These are phyloP conservation scores for Tetragonula carbonaria DNA, from an alignment of 2,888 invertebrate genomes.

Conservation along the genomic window DNA sequence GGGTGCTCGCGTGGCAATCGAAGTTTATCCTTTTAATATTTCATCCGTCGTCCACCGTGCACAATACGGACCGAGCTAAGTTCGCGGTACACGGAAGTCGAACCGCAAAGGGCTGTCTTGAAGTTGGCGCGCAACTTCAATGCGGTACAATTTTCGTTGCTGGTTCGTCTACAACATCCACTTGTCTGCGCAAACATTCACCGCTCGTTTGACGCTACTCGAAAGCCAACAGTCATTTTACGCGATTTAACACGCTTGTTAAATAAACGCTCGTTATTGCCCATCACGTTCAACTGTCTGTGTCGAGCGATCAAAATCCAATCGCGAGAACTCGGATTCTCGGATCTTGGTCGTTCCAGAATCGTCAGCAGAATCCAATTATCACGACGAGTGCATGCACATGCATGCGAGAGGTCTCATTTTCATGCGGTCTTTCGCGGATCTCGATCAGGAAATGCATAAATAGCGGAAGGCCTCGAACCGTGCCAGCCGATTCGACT, in stretches of 20 bases:
- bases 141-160: constrained; percentile 13
- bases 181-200: too few species aligned
- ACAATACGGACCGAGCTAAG: constrained; percentile 4
- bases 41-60: neutral
- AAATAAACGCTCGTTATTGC: neutral
- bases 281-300: neutral
- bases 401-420: neutral
- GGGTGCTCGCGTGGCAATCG: neutral
- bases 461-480: constrained; percentile 24
- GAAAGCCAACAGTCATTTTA: constrained; percentile 24
- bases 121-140: constrained; percentile 22
- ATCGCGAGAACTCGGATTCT: neutral
- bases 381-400: neutral
- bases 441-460: constrained; percentile 6
- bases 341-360: neutral
- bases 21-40: neutral
- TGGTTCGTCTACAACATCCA: constrained; percentile 3
- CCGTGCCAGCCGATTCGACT: constrained; percentile 35
- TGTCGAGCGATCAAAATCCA: neutral
- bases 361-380: constrained; percentile 4
- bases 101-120: neutral
- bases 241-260: neutral
- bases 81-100: neutral
- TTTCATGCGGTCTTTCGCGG: neutral
- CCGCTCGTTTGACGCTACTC: neutral